Conservation (phyloP, 2,888 invertebrate genomes). For the Tinea pellionella region DNA sequence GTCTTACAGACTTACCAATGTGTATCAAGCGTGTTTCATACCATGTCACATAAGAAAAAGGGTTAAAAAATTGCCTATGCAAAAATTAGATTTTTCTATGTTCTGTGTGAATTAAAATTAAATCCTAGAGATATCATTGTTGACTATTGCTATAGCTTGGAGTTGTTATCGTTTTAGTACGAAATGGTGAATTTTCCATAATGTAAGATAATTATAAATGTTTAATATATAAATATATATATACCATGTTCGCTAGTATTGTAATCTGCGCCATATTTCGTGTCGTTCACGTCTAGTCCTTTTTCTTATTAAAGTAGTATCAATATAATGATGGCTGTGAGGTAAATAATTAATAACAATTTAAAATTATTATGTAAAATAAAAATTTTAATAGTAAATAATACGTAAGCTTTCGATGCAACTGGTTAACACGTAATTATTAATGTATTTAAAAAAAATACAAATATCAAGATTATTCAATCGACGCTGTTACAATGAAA, state of each 20-base stretch:
- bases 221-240: conserved; percentile 12
- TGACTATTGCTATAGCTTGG: conserved; percentile 71
- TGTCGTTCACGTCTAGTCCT: conserved; percentile 61
- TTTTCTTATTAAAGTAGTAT: conserved; percentile 65
- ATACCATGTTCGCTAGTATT: conserved; percentile 65
- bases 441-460: too few species aligned
- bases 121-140: conserved; percentile 63
- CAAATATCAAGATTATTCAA: conserved; percentile 7
- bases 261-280: conserved; percentile 59
- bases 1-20: too few species aligned
- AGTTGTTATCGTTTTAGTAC: conserved; percentile 69
- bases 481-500: neutral
- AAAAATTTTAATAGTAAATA: conserved; percentile 23
- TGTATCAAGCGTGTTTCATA: too few species aligned
- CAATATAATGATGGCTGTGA: conserved; percentile 71
- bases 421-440: too few species aligned
- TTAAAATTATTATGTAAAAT: conserved; percentile 65
- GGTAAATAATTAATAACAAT: conserved; percentile 66
- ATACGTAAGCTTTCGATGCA: too few species aligned
- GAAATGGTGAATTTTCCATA: conserved; percentile 60
- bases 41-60: too few species aligned
- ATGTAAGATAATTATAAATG: conserved; percentile 39
- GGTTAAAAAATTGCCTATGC: conserved; percentile 25
- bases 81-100: conserved; percentile 43
- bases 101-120: conserved; percentile 61